Evolutionary conservation across 1,140 invertebrate species (phyloP).

Genomic region (Polypedilum vanderplanki): DNA sequence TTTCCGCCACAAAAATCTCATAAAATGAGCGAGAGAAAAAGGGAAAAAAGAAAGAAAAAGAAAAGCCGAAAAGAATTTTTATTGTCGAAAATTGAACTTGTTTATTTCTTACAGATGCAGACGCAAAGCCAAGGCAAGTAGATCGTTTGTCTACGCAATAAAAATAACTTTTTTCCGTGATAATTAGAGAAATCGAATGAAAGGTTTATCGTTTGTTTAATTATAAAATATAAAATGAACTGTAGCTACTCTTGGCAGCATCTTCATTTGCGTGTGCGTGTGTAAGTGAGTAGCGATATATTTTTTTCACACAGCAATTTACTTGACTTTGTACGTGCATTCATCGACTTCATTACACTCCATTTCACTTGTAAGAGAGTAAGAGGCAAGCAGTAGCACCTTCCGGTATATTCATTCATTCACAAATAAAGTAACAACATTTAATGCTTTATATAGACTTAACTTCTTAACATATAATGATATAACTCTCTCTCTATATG

Average conservation of each 20-base stretch:
- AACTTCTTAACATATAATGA: no score
- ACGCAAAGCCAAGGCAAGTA: neutral
- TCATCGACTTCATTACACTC: neutral
- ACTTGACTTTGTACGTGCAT: neutral
- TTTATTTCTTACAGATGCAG: conserved; percentile 28
- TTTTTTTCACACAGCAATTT: conserved; percentile 14
- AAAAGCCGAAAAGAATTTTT: conserved; percentile 13
- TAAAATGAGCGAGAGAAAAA: neutral
- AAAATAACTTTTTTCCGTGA: conserved; percentile 1
- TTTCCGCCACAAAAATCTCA: conserved; percentile 15
- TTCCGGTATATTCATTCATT: neutral
- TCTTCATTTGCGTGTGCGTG: neutral
- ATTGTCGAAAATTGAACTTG: conserved; percentile 20
- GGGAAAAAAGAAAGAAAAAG: neutral
- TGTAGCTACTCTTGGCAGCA: neutral
- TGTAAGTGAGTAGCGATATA: neutral
- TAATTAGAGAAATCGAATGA: conserved; percentile 26
- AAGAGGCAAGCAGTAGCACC: neutral
- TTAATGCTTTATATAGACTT: no score
- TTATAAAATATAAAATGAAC: conserved; percentile 22
- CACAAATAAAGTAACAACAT: neutral
- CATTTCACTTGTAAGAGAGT: neutral
- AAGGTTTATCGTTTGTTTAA: conserved; percentile 28
- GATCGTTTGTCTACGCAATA: conserved; percentile 10
- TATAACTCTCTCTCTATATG: no score